phyloP scores from a whole-genome alignment of 2,797 vertebrate species.

The Eurystomus glaucurus region DNA sequence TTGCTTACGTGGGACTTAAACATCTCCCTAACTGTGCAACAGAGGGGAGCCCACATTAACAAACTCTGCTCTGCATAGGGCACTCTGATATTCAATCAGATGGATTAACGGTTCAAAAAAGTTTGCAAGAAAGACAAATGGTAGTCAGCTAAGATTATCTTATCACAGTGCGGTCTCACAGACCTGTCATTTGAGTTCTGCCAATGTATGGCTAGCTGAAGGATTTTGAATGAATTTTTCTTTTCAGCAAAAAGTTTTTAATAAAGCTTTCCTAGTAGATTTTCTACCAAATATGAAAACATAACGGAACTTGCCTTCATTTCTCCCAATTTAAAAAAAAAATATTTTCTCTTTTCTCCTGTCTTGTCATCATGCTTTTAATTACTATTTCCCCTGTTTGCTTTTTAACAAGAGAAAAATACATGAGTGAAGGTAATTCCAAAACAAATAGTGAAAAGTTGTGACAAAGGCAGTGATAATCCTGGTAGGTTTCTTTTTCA shows the following conservation, averaged over 20 bases:
- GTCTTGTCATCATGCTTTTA: neutral
- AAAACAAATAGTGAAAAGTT: neutral
- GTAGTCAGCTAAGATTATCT: neutral
- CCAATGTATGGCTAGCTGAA: neutral
- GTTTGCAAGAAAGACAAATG: neutral
- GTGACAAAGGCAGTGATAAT: neutral
- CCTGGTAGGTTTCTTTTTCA: neutral
- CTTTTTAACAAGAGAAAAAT: neutral
- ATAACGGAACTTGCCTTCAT: neutral
- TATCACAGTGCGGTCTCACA: neutral
- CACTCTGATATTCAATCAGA: neutral
- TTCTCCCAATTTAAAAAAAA: neutral
- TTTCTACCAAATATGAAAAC: neutral
- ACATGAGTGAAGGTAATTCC: neutral
- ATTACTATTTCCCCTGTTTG: neutral
- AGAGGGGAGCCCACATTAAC: neutral
- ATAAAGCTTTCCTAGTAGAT: neutral
- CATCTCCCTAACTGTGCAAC: neutral
- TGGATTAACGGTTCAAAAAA: neutral
- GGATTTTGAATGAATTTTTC: neutral
- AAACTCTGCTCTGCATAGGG: neutral
- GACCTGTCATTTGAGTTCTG: neutral
- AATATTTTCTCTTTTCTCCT: neutral
- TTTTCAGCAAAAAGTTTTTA: neutral
- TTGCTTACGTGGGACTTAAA: neutral